Evolutionary conservation across 2,888 invertebrate species (phyloP), one percentile per base, ranked within the genome.

Genomic region (Drosophila anceps): DNA sequence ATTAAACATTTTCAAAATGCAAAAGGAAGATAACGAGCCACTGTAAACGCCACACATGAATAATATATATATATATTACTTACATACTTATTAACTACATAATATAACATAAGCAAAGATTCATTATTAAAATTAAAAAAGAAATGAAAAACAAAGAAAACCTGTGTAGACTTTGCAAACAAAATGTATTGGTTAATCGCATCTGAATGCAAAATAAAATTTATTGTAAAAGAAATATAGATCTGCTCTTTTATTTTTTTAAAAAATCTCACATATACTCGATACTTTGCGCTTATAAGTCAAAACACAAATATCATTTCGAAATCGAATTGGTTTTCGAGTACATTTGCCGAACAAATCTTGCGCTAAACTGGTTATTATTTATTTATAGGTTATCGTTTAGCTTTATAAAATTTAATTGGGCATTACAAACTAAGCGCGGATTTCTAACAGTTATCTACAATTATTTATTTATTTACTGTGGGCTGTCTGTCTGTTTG

Each of bases 31-130:
- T 12, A 27, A 66, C 55, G 61, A 74, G 72, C 74, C 80, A 75
- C 74, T 74, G 73, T 64, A 68, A 76, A 69, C 69, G 78, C 80
- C 72, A 82, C 77, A 83, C 74, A 76, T 73, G 58, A 80, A 70
- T 79, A 78, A 90, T 80, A 77, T 79, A 90, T 81, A 90, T 80
- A 78, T 80, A 89, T 76, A 86, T 76, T 78, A 83, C 80, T 84
- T 89, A 81, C 87, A 88, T 86, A 90, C 82, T 80, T 88, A 91
- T 80, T 81, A 78, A 76, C 69, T 76, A 79, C 62, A 76, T 79
- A 77, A 88, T 71, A 68, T 87, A 84, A 76, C 76, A 80, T 88
- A 80, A 79, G 85, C 75, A 79, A 75, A 80, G 75, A 76, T 76
- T 80, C 84, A 91, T 86, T 82, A 90, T 84, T 76, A 77, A 77